A percentile compares a stretch with the other conserved stretches of the same genome.
Conservation (phyloP, 1,140 invertebrate genomes). For the Xylocopa sonorina region DNA sequence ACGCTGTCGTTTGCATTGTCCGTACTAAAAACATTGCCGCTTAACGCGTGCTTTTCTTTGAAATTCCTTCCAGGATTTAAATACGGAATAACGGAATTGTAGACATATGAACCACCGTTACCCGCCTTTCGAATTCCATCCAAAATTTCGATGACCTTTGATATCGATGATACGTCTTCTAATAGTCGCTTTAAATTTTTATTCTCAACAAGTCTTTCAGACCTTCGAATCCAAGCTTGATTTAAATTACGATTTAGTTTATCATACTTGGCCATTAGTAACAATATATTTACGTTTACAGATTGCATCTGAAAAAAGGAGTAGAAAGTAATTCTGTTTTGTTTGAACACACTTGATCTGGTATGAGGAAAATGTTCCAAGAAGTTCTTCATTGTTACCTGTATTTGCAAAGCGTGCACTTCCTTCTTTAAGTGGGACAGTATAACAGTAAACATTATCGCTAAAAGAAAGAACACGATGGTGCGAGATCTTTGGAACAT, state of each 20-base stretch:
- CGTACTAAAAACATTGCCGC: background rate
- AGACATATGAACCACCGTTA: background rate
- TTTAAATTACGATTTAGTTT: constrained; percentile 63
- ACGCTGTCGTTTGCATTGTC: background rate
- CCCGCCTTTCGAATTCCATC: background rate
- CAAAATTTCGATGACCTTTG: background rate
- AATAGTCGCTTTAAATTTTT: background rate
- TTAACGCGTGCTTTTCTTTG: background rate
- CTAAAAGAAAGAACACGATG: constrained; percentile 55
- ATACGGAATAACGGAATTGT: background rate
- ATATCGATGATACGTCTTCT: background rate
- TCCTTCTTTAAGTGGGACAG: constrained; percentile 64
- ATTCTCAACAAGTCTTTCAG: background rate
- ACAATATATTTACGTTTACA: constrained; percentile 61
- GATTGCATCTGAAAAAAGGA: constrained; percentile 69
- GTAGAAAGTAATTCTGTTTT: background rate
- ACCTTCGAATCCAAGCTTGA: constrained; percentile 31
- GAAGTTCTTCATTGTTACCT: constrained; percentile 60
- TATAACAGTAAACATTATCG: constrained; percentile 54
- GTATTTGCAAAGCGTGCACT: constrained; percentile 61
- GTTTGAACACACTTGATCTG: background rate
- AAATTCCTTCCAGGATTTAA: background rate
- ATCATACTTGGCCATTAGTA: constrained; percentile 68
- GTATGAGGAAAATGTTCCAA: background rate
- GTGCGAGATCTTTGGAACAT: constrained; percentile 60